Evolutionary conservation across 2,797 vertebrate species (phyloP).

Genomic region (Rhinogobio ventralis): DNA sequence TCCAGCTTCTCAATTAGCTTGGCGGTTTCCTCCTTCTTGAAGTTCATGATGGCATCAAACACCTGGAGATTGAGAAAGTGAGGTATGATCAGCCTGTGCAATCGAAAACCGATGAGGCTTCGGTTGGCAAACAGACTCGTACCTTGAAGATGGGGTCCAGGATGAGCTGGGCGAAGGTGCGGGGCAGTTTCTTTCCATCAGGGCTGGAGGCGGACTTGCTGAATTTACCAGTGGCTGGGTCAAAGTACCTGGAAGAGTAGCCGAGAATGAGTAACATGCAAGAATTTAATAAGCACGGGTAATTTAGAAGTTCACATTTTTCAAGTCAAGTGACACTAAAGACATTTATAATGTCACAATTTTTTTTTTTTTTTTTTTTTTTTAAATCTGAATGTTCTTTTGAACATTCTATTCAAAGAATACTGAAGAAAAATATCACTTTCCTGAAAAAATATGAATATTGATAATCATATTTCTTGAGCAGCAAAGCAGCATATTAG

Average conservation of each 20-base stretch:
- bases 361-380: too few relatives aligned
- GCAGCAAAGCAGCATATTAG: not conserved
- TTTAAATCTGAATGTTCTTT: too few relatives aligned
- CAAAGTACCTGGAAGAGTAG: slow-evolving; percentile 79
- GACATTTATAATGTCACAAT: too few relatives aligned
- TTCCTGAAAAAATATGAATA: not conserved
- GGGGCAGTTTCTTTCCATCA: slow-evolving; percentile 83
- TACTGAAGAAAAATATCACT: too few relatives aligned
- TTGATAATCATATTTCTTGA: not conserved
- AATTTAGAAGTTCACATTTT: too few relatives aligned
- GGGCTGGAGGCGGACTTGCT: slow-evolving; percentile 76
- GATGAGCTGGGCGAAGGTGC: slow-evolving; percentile 90
- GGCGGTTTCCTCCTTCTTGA: slow-evolving; percentile 89
- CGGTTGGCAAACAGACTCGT: not conserved
- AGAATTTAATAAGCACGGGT: too few relatives aligned
- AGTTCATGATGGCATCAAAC: slow-evolving; percentile 89
- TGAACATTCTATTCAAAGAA: not conserved
- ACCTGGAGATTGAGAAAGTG: slow-evolving; percentile 1
- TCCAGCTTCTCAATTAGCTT: slow-evolving; percentile 91
- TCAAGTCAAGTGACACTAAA: too few relatives aligned
- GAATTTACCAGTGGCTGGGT: slow-evolving; percentile 85
- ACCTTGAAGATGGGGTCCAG: slow-evolving; percentile 79
- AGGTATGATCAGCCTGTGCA: not conserved
- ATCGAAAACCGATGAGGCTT: too few relatives aligned
- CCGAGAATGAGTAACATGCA: not conserved